Evolutionary conservation across 2,888 invertebrate species (phyloP), one percentile per base, ranked within the genome.

Genomic region (Xestobium rufovillosum): DNA sequence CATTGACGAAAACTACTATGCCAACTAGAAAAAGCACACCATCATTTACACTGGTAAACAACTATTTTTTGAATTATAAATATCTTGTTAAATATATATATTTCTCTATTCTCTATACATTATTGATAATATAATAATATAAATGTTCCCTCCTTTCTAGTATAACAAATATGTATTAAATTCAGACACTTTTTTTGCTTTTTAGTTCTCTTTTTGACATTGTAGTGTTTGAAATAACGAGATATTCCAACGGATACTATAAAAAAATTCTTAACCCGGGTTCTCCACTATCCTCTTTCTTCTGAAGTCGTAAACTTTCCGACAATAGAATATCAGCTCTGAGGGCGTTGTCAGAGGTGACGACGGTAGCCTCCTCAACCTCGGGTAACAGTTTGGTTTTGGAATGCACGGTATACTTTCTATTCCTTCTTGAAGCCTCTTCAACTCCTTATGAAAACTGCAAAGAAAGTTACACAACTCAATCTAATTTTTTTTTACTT

Each of bases 251-350:
- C n/a, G n/a, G n/a, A n/a, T n/a, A n/a, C n/a, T n/a, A n/a, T n/a
- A n/a, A n/a, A n/a, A 39, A 31, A 34, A 31, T 42, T 50, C 52
- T 62, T 65, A 66, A 53, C 62, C 63, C 11, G 67, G 67, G 59
- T 67, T 66, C 47, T 66, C 66, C 27, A 66, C 58, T 42, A 84
- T 75, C 53, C 84, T 73, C 61, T 89, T 91, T 55, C 88, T 84
- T 52, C 92, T 77, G 70, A 90, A 92, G 69, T 96, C 95, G 71
- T 95, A 96, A 41, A 95, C 86, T 53, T 88, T 83, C 31, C 92
- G 81, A 67, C 95, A 95, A 72, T 94, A 89, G 63, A 95, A 87
- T 27, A 96, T 87, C 65, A 90, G 79, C 56, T 94, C 94, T 4
- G 80, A 75, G 37, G 80, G 76, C 32, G 81, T 77, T 50, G 79